A percentile compares a stretch with the other conserved stretches of the same genome.
Evolutionary conservation across 2,113 vertebrate genomes (phyloP).

Genomic region (Dicerorhinus sumatrensis): DNA sequence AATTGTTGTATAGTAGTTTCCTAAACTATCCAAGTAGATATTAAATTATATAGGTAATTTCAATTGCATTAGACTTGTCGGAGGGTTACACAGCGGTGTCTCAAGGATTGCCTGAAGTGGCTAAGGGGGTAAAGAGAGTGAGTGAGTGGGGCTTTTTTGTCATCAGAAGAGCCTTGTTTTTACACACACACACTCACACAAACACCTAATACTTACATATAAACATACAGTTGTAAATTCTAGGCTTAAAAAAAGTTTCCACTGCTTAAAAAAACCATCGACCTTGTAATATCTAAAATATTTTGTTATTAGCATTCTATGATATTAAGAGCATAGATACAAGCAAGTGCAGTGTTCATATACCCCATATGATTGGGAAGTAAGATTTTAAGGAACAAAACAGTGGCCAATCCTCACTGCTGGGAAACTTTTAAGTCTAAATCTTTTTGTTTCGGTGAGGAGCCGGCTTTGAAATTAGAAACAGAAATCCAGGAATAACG

Average conservation of each 20-base stretch:
- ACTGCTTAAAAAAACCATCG: background rate
- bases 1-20: background rate
- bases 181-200: background rate
- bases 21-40: background rate
- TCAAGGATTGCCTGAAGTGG: background rate
- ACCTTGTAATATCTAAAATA: background rate
- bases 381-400: background rate
- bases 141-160: background rate
- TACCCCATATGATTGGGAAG: background rate
- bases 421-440: background rate
- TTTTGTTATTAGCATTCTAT: background rate
- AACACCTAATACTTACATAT: background rate
- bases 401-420: background rate
- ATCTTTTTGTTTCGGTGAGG: background rate
- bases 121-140: background rate
- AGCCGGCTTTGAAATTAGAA: constrained; percentile 19
- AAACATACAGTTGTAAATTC: background rate
- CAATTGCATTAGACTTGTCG: background rate
- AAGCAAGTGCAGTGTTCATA: background rate
- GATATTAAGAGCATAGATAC: background rate
- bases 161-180: background rate
- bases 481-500: background rate
- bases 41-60: background rate
- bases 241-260: background rate
- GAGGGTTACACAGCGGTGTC: too few relatives aligned